Evolutionary conservation across 1,140 invertebrate species (phyloP).

Genomic region (Orchestia grillus): DNA sequence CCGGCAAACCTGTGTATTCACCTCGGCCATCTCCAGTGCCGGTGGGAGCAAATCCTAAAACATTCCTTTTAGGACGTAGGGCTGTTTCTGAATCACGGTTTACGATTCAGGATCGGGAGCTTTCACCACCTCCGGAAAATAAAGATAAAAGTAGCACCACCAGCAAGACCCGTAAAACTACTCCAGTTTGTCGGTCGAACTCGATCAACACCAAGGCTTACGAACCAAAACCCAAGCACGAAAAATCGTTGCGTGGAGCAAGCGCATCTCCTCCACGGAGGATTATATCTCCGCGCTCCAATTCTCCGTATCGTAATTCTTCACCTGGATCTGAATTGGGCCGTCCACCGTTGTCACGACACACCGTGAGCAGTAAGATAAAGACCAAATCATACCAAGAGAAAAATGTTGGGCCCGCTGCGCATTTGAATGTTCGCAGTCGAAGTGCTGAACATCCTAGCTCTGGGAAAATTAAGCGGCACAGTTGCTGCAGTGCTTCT

Average conservation of each 20-base stretch:
- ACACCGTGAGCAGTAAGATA: slow-evolving; percentile 67
- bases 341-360: slow-evolving; percentile 59
- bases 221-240: not conserved
- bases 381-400: slow-evolving; percentile 64
- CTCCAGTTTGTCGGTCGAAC: slow-evolving; percentile 24
- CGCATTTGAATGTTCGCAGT: slow-evolving; percentile 55
- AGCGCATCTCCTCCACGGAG: slow-evolving; percentile 50
- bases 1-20: slow-evolving; percentile 57
- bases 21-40: slow-evolving; percentile 61
- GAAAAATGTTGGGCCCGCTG: slow-evolving; percentile 19
- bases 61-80: slow-evolving; percentile 63
- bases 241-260: slow-evolving; percentile 33
- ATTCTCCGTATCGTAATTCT: slow-evolving; percentile 61
- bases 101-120: slow-evolving; percentile 65
- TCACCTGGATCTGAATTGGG: slow-evolving; percentile 57
- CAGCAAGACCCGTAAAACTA: slow-evolving; percentile 57
- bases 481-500: slow-evolving; percentile 61
- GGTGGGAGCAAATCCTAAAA: slow-evolving; percentile 59
- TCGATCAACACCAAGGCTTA: not conserved
- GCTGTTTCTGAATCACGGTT: slow-evolving; percentile 67
- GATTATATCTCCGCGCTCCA: slow-evolving; percentile 61
- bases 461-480: slow-evolving; percentile 52
- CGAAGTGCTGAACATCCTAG: slow-evolving; percentile 62
- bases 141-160: slow-evolving; percentile 49
- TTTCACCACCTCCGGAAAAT: slow-evolving; percentile 60